Percentiles rank a stretch among this genome's conserved stretches.
Evolutionary conservation across 2,888 invertebrate genomes (phyloP).

Genomic region (Agrotis ipsilon): DNA sequence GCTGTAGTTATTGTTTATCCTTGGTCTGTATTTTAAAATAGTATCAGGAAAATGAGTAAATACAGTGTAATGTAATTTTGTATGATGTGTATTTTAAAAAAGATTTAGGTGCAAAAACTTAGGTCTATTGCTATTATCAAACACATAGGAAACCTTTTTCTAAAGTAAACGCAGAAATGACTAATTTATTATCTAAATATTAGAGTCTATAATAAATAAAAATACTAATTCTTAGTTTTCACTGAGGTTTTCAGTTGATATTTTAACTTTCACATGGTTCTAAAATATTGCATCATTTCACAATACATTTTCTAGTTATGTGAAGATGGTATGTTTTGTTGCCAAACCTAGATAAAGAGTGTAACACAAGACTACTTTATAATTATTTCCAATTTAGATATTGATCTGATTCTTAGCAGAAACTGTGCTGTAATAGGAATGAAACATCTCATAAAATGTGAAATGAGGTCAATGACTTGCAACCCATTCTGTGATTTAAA

Average conservation of each 20-base stretch:
- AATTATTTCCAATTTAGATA: not conserved
- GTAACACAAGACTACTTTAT: conserved; percentile 3
- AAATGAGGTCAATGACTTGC: conserved; percentile 17
- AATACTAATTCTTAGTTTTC: not conserved
- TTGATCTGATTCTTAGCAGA: conserved; percentile 2
- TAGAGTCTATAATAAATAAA: not conserved
- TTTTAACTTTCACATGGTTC: conserved; percentile 35
- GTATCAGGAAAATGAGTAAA: conserved; percentile 14
- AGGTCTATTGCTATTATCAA: too few relatives aligned
- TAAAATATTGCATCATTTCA: conserved; percentile 60
- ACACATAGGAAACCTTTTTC: too few relatives aligned
- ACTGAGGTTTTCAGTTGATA: not conserved
- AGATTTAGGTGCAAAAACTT: too few relatives aligned
- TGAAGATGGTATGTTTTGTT: not conserved
- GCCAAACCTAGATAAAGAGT: not conserved
- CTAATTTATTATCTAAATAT: not conserved
- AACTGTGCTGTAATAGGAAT: conserved; percentile 11
- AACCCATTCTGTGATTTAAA: not conserved
- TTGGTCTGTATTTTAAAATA: not conserved
- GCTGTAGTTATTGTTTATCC: conserved; percentile 10
- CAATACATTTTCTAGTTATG: not conserved
- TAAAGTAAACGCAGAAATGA: not conserved
- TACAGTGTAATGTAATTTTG: not conserved
- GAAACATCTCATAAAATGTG: not conserved
- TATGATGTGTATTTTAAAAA: too few relatives aligned